Conservation (phyloP, 2,113 vertebrate species). For the Oreochromis niloticus region DNA sequence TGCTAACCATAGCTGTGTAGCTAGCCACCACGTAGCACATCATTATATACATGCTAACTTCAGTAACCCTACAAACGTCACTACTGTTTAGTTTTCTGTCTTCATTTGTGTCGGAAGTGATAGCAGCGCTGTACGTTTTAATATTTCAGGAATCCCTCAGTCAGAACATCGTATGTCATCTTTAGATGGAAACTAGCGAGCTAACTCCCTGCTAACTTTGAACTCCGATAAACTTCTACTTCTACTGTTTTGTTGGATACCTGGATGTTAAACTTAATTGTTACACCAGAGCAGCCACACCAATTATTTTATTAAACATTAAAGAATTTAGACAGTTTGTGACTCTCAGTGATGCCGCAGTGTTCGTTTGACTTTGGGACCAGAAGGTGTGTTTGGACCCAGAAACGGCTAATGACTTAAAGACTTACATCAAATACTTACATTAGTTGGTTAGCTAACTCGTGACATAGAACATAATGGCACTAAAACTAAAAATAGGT, state of each 20-base stretch:
- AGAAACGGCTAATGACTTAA: not conserved
- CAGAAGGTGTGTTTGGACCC: not conserved
- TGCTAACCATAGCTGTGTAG: not conserved
- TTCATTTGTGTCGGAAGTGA: not conserved
- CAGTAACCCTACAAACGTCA: not conserved
- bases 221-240: not conserved
- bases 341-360: not conserved
- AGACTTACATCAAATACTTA: not conserved
- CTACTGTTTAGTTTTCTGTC: not conserved
- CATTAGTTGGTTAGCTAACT: not conserved
- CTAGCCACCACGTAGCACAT: not conserved
- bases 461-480: not conserved
- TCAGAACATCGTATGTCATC: not conserved
- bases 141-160: not conserved
- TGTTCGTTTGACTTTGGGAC: not conserved
- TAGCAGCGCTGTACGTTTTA: too few relatives aligned
- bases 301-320: not conserved
- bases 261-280: not conserved
- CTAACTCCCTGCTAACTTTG: not conserved
- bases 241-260: not conserved
- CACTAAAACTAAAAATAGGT: not conserved
- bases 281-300: not conserved
- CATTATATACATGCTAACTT: not conserved
- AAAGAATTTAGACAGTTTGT: not conserved
- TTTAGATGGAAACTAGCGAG: not conserved